Evolutionary conservation across 2,113 vertebrate genomes (phyloP), one percentile per base, ranked within the genome.

Genomic region (Meleagris gallopavo): DNA sequence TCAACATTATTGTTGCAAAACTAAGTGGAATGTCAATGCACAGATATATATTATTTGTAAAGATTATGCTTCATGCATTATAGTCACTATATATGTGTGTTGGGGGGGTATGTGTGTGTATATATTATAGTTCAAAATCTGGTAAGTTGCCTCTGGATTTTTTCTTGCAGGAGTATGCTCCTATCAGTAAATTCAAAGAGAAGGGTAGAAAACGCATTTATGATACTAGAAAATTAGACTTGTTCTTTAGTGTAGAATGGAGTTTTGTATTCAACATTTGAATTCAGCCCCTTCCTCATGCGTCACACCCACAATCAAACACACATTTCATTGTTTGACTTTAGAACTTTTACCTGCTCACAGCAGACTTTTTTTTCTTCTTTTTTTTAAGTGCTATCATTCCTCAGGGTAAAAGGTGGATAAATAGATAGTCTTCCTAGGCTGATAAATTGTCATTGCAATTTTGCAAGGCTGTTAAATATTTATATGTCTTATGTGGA

Each of bases 371-470:
- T 36, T 40, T 65, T 62, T 11, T 46, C 18, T 46, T 46, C 27
- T 52, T 29, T 54, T 54, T 30, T 30, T 36, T 22, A 72, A 57
- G 48, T 78, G 48, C 21, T 78, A 7, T 73, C 85, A 94, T 91
- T 93, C 72, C 90, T 95, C 96, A 95, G 85, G 95, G 94, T 88
- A 88, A 88, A 88, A 52, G 34, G n/a, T 91, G 77, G 86, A 84
- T 78, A 90, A 88, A 48, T 22, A 93, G 86, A 81, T 89, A 91
- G 92, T 95, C 95, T 96, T 96, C 93, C 94, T 95, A 77, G 79
- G 86, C 73, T 95, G 80, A 81, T 83, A 86, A 83, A 83, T 76
- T 90, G 88, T 58, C 79, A 25, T 67, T 91, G 88, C 85, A 84
- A 38, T 95, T 95, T 88, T 91, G 86, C 69, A 95, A 89, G 66